Conservation (phyloP, 1,140 invertebrate species). For the Trichomalopsis sarcophagae region DNA sequence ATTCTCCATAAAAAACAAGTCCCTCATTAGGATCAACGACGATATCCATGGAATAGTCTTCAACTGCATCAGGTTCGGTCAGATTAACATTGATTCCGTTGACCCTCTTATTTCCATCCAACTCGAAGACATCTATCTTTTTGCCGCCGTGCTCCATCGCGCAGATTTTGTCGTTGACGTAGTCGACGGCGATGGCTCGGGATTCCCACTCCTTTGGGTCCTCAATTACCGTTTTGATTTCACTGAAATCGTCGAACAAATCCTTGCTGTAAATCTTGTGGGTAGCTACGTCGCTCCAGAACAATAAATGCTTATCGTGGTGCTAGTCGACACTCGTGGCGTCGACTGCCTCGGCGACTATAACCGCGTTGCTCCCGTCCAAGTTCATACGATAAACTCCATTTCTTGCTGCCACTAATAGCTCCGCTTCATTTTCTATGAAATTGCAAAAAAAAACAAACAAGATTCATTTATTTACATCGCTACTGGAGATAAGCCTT, state of each 20-base stretch:
- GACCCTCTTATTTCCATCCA: neutral
- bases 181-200: constrained; percentile 6
- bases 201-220: constrained; percentile 2
- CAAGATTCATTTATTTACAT: too few relatives aligned
- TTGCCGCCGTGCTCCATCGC: neutral
- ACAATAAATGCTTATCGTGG: neutral
- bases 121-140: constrained; percentile 11
- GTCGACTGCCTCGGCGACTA: neutral
- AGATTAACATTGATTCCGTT: neutral
- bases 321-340: neutral
- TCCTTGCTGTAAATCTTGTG: constrained; percentile 44
- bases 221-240: neutral
- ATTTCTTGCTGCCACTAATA: neutral
- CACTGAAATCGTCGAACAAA: constrained; percentile 13
- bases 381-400: neutral
- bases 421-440: neutral
- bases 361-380: neutral
- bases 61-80: neutral
- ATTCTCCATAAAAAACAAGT: constrained; percentile 5
- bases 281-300: constrained; percentile 25
- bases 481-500: too few relatives aligned
- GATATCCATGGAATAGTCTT: neutral
- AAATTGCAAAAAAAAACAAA: neutral
- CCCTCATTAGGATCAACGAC: neutral
- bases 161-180: neutral